Evolutionary conservation across 1,140 invertebrate genomes (phyloP).

Genomic region (Nasonia vitripennis): DNA sequence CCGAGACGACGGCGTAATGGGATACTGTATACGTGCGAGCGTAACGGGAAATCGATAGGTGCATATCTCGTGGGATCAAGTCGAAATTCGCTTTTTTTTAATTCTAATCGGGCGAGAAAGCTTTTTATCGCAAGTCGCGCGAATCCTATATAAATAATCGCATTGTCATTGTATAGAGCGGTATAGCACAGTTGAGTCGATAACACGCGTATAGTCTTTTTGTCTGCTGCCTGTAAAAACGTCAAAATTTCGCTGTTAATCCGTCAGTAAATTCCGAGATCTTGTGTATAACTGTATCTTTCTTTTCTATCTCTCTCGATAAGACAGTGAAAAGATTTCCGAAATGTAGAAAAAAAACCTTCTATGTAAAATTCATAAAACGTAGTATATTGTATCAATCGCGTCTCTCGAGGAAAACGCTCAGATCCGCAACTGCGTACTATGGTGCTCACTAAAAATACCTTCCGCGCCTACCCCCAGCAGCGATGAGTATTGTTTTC

Average conservation of each 20-base stretch:
- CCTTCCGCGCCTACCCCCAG: background rate
- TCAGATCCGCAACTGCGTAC: background rate
- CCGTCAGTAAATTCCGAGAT: background rate
- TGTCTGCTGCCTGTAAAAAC: background rate
- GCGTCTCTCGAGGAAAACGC: background rate
- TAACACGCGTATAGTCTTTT: background rate
- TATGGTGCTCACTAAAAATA: slow-evolving; percentile 5
- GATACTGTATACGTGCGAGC: background rate
- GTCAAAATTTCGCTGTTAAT: background rate
- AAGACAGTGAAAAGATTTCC: no score
- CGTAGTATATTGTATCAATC: no score
- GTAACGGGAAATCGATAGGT: background rate
- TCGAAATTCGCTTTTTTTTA: no score
- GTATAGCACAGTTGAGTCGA: background rate
- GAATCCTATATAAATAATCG: background rate
- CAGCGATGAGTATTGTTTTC: no score
- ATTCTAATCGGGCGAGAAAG: no score
- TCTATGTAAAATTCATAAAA: no score
- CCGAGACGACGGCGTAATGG: background rate
- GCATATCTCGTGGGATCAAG: no score
- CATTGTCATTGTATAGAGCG: background rate
- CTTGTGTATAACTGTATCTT: no score
- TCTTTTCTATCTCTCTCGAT: background rate
- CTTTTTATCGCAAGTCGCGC: no score
- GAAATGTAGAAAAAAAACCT: no score